Evolutionary conservation across 2,888 invertebrate species (phyloP).

Genomic region (Willowsia nigromaculata): DNA sequence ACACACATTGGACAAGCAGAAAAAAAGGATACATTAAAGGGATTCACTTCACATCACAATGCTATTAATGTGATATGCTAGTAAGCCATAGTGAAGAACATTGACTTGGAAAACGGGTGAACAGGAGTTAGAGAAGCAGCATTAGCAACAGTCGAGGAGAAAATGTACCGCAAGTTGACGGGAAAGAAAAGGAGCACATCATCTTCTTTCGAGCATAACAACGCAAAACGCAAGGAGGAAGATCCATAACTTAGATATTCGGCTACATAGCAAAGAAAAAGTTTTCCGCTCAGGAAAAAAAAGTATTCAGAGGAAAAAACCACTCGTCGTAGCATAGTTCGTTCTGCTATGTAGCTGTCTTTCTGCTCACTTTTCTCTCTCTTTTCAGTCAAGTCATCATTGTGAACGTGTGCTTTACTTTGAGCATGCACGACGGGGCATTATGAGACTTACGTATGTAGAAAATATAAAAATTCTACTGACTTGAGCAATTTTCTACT

Average conservation of each 20-base stretch:
- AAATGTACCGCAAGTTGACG: slow-evolving; percentile 5
- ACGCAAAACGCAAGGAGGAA: not conserved
- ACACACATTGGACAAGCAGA: not conserved
- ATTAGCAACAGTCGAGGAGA: not conserved
- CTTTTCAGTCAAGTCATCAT: too few relatives aligned
- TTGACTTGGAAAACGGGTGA: not conserved
- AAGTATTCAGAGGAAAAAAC: not conserved
- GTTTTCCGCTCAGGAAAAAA: not conserved
- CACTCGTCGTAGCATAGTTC: not conserved
- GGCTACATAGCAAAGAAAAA: not conserved
- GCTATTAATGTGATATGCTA: not conserved
- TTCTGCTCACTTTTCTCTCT: not conserved
- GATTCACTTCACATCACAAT: slow-evolving; percentile 6
- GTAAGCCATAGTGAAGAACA: not conserved
- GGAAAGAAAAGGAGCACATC: not conserved
- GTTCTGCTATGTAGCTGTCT: not conserved
- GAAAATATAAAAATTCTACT: not conserved
- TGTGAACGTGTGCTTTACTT: too few relatives aligned
- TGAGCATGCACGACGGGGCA: too few relatives aligned
- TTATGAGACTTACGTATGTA: not conserved
- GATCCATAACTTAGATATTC: slow-evolving; percentile 14
- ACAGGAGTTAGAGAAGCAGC: not conserved
- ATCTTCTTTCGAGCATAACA: slow-evolving; percentile 17
- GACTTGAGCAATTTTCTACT: not conserved
- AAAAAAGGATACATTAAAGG: not conserved